A percentile compares a stretch with the other conserved stretches of the same genome.
These are phyloP conservation scores for Gobiocypris rarus DNA, from an alignment of 2,113 vertebrate species.

Conservation along the genomic window DNA sequence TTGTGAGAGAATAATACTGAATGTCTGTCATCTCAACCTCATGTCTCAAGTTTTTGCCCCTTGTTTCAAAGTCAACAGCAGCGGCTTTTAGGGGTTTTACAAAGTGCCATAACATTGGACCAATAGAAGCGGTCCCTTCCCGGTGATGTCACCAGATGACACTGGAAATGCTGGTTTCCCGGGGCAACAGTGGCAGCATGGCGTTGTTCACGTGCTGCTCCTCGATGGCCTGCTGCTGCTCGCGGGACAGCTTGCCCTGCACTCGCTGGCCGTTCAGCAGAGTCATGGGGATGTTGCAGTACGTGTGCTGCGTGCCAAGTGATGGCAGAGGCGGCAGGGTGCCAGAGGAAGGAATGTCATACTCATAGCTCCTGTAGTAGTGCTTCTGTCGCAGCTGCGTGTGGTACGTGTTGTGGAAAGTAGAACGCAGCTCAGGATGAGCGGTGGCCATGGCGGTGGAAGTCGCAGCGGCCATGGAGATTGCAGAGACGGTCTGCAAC, in stretches of 20 bases:
- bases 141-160: constrained; percentile 95
- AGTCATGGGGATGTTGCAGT: constrained; percentile 99
- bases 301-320: constrained; percentile 96
- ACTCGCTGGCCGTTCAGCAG: constrained; percentile 94
- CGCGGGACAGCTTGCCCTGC: constrained; percentile 85
- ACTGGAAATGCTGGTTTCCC: constrained; percentile 98
- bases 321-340: constrained; percentile 87
- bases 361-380: constrained; percentile 96
- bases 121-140: constrained; percentile 59
- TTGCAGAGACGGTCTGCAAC: constrained; percentile 95
- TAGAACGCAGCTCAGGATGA: constrained; percentile 92
- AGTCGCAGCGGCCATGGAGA: constrained; percentile 96
- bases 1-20: constrained; percentile 64
- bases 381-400: constrained; percentile 95
- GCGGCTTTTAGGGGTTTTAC: constrained; percentile 66
- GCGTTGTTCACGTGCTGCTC: constrained; percentile 97
- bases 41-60: constrained; percentile 10
- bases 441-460: constrained; percentile 94
- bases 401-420: constrained; percentile 89
- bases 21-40: no score
- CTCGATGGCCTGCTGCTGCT: constrained; percentile 86
- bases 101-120: not conserved
- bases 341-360: constrained; percentile 88
- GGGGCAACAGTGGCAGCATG: constrained; percentile 93
- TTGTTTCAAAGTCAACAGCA: constrained; percentile 82